Evolutionary conservation across 2,113 vertebrate genomes (phyloP), one percentile per base, ranked within the genome.

Genomic region (Anguilla japonica): DNA sequence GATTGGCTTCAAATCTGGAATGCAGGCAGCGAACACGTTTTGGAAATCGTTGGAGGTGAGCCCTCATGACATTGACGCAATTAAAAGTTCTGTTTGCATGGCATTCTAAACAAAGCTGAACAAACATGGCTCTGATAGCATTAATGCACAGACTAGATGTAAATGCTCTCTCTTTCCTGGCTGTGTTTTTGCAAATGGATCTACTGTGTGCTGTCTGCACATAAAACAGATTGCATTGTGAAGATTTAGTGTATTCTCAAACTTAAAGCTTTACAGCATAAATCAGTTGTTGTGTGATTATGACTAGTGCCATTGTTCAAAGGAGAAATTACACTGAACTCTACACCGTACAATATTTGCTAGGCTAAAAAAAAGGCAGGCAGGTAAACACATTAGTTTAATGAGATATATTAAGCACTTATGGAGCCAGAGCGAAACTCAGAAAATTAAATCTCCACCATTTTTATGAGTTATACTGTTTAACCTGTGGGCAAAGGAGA

Each of bases 401-500:
- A 75, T n/a, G 34, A 34, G 26, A 75, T 75, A 22, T 14, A 34
- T 75, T 34, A n/a, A n/a, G 63, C 63, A 13, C 5, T 34, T 75
- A 75, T 75, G 71, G 29, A 75, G n/a, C 26, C 71, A n/a, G 71
- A 34, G 2, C 26, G 34, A 75, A 34, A 13, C 26, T 75, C 20
- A 71, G n/a, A 75, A 2, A 34, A 75, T 29, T 29, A 34, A 75
- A 75, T 75, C n/a, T 75, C 7, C 6, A 13, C 26, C 1, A 7
- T 20, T n/a, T 26, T 34, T 75, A 34, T 75, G 26, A 75, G 26
- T 29, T 75, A 75, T 34, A 67, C 20, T 22, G 60, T 53, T 3
- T 60, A 63, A 43, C 79, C n/a, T 13, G 78, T 40, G 16, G 50
- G 53, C 41, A 63, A 84, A 82, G 82, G 84, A 86, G 82, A 82